Evolutionary conservation across 2,888 invertebrate species (phyloP).

Genomic region (Xylota segnis): DNA sequence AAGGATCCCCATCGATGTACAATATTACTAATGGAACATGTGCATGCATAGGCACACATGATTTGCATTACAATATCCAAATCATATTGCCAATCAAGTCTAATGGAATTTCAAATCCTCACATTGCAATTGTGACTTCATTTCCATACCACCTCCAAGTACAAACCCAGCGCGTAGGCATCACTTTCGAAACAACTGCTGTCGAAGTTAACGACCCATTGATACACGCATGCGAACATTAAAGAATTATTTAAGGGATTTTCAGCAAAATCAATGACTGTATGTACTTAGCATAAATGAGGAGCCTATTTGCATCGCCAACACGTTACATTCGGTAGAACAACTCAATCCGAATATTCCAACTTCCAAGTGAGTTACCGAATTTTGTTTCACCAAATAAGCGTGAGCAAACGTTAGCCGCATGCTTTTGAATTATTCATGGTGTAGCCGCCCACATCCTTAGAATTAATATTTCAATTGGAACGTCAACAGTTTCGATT

Average conservation of each 20-base stretch:
- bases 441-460: not conserved
- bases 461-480: not conserved
- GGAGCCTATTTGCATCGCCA: not conserved
- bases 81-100: too few relatives aligned
- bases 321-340: not conserved
- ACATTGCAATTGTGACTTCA: too few relatives aligned
- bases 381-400: not conserved
- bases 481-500: not conserved
- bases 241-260: not conserved
- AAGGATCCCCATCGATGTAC: too few relatives aligned
- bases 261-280: not conserved
- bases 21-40: too few relatives aligned
- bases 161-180: not conserved
- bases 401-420: not conserved
- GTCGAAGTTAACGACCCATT: too few relatives aligned
- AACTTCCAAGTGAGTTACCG: not conserved
- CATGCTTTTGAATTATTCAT: constrained; percentile 9
- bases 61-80: too few relatives aligned
- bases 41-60: too few relatives aligned
- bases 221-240: not conserved
- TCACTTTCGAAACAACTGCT: not conserved
- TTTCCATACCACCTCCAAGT: too few relatives aligned
- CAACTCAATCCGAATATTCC: not conserved
- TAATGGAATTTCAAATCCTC: too few relatives aligned
- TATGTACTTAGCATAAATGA: not conserved